Conservation (phyloP, 2,888 invertebrate species). For the Drosophila neonasuta region DNA sequence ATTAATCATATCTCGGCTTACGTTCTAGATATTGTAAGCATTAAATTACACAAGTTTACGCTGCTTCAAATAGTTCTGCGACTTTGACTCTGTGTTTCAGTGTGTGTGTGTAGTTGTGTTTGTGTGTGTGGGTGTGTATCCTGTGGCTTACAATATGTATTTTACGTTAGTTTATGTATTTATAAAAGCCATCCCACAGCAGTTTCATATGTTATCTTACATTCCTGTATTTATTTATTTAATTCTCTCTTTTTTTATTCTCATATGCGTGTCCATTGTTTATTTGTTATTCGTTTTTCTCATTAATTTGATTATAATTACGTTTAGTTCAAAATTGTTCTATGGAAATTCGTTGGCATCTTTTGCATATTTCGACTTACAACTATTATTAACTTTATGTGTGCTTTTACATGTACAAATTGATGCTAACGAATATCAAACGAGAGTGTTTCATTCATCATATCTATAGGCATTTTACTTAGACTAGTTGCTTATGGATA, state of each 20-base stretch:
- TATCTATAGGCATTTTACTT: constrained; percentile 54
- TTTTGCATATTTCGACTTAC: constrained; percentile 47
- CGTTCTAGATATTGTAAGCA: constrained; percentile 53
- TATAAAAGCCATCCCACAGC: constrained; percentile 46
- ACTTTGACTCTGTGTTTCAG: constrained; percentile 21
- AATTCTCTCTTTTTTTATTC: constrained; percentile 14
- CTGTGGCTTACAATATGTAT: constrained; percentile 31
- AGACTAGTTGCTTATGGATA: constrained; percentile 50
- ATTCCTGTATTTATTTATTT: constrained; percentile 59
- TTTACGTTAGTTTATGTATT: constrained; percentile 19
- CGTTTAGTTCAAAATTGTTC: constrained; percentile 33
- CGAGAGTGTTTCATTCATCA: constrained; percentile 3
- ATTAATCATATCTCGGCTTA: constrained; percentile 52
- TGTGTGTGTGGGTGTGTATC: constrained; percentile 4
- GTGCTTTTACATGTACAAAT: constrained; percentile 73
- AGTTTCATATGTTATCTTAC: constrained; percentile 58
- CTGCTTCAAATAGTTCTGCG: constrained; percentile 46
- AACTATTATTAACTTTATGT: constrained; percentile 61
- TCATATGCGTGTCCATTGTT: constrained; percentile 6
- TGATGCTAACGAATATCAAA: constrained; percentile 56
- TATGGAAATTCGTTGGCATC: constrained; percentile 72
- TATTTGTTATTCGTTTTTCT: neutral
- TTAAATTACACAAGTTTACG: constrained; percentile 51
- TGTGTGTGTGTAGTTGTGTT: constrained; percentile 6
- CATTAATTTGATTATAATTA: constrained; percentile 11